These are phyloP conservation scores for Heliconius nattereri DNA, from an alignment of 1,140 invertebrate genomes.

Conservation along the genomic window DNA sequence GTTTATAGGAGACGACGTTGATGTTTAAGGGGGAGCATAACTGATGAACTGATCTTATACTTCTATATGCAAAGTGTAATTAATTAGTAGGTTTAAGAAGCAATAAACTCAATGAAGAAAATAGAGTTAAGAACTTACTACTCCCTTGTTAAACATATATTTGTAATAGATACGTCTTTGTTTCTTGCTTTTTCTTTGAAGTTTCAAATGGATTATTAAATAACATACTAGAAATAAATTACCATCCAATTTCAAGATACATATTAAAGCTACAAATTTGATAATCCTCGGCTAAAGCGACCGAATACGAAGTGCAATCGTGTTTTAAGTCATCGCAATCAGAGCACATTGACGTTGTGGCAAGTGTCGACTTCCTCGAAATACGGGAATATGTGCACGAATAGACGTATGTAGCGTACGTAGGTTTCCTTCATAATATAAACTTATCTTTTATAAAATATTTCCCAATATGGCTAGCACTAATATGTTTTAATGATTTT, in stretches of 20 bases:
- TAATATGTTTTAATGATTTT: neutral
- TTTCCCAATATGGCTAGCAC: neutral
- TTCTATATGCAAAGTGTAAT: too few species aligned
- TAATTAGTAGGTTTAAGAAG: too few species aligned
- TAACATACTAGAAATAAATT: neutral
- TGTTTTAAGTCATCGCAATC: constrained; percentile 34
- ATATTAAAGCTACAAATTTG: neutral
- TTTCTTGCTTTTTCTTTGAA: too few species aligned
- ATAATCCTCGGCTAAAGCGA: neutral
- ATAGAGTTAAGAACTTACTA: too few species aligned
- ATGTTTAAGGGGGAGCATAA: too few species aligned
- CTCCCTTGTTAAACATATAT: too few species aligned
- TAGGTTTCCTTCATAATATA: neutral
- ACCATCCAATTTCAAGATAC: neutral
- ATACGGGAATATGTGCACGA: neutral
- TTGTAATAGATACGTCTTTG: too few species aligned
- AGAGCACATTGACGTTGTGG: constrained; percentile 33
- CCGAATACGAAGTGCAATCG: constrained; percentile 23
- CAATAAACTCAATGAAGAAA: too few species aligned
- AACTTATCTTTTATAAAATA: neutral
- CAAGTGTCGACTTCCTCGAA: constrained; percentile 22
- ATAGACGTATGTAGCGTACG: neutral
- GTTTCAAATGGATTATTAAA: neutral
- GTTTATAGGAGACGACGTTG: too few species aligned
- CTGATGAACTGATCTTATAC: too few species aligned